Evolutionary conservation across 2,113 vertebrate species (phyloP).

Genomic region (Brachypodius melanocephalos): DNA sequence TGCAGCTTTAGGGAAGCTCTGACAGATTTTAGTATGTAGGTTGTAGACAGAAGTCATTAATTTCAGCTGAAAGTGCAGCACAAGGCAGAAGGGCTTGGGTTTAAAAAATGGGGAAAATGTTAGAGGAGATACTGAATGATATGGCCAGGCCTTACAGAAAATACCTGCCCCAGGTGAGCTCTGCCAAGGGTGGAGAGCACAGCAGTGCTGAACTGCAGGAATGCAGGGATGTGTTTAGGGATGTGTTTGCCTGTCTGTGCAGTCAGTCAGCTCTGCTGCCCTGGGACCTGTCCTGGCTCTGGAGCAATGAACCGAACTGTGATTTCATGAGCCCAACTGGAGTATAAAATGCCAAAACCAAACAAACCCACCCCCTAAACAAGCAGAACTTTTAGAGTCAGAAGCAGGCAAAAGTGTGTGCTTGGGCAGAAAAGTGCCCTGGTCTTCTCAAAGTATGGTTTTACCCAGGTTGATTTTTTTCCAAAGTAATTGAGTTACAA

Average conservation of each 20-base stretch:
- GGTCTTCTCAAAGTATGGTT: background rate
- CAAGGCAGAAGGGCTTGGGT: background rate
- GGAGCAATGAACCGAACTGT: no score
- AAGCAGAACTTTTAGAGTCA: background rate
- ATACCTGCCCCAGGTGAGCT: background rate
- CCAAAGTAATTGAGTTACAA: background rate
- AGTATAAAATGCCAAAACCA: background rate
- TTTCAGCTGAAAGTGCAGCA: background rate
- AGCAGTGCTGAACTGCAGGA: background rate
- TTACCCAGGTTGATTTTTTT: background rate
- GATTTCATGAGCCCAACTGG: background rate
- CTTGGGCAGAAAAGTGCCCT: background rate
- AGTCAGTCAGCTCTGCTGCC: background rate
- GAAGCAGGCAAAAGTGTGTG: background rate
- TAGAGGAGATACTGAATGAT: background rate
- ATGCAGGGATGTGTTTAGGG: background rate
- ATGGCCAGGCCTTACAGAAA: background rate
- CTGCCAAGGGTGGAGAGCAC: background rate
- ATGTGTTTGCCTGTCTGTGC: background rate
- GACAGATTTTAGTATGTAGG: background rate
- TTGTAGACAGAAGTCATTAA: background rate
- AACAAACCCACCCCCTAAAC: rapidly evolving
- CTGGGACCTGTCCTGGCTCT: background rate
- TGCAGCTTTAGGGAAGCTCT: background rate
- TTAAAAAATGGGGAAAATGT: background rate